Evolutionary conservation across 2,113 vertebrate genomes (phyloP), one percentile per base, ranked within the genome.

Genomic region (Mormyrus iriodes): DNA sequence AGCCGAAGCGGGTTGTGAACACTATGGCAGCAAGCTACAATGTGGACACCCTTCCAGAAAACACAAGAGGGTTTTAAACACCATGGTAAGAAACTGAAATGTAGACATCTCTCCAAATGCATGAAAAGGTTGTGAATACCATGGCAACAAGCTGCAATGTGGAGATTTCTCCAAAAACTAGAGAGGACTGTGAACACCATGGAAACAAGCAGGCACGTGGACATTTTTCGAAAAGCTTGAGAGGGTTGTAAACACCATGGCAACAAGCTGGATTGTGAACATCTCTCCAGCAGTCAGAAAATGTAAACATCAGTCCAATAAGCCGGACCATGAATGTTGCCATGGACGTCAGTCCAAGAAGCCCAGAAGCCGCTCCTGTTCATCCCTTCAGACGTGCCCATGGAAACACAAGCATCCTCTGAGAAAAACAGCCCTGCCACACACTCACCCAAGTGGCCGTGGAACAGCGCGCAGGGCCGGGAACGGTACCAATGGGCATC

Each of bases 301-400:
- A 42, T 21, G 39, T 39, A 7, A 19, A 42, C 35, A 79, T 79
- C 73, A 17, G 5, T 79, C 73, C 73, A 42, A 79, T 19, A 79
- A 42, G 73, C 73, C 0, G 35, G 73, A 48, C 44, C 39, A 48
- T 48, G 82, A 21, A 42, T 2, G 19, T 1, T 9, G 53, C 52
- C 52, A 9, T 55, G 31, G 86, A 53, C 51, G 2, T 39, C 6
- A 4, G n/a, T 87, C 44, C 31, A 42, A 13, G 39, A 87, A 46
- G 85, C 82, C 82, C 24, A 35, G 24, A 87, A 35, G 55, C 24
- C 46, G 42, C 53, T 58, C 35, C 53, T 58, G 17, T 39, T 87
- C n/a, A 61, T 87, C 86, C 53, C 52, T 15, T 87, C 85, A 52
- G 85, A 53, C n/a, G 27, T 86, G 15, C 85, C 39, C 53, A 58